Conservation (phyloP, 2,113 vertebrate genomes). For the Spea multiplicata region DNA sequence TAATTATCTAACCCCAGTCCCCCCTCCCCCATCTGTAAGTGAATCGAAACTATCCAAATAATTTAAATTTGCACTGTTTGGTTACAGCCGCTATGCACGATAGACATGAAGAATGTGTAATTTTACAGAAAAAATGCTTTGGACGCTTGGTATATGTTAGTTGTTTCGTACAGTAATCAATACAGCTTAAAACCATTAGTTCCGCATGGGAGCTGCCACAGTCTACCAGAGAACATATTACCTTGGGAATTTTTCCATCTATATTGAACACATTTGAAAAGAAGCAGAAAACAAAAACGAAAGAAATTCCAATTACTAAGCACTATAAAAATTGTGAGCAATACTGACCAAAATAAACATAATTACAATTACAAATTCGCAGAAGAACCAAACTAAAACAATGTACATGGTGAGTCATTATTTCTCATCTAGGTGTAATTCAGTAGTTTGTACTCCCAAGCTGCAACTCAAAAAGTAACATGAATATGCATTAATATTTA, state of each 20-base stretch:
- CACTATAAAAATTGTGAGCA: background rate
- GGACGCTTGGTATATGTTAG: background rate
- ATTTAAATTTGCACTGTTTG: background rate
- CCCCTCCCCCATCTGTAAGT: background rate
- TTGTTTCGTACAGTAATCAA: conserved; percentile 19
- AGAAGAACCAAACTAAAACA: background rate
- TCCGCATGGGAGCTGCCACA: conserved; percentile 7
- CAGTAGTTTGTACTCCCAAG: too few species aligned
- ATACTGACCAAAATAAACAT: background rate
- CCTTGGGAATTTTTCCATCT: background rate
- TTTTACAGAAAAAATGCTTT: conserved; percentile 6
- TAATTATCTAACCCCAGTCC: conserved; percentile 2
- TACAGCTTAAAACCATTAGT: conserved; percentile 39
- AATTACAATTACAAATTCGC: background rate
- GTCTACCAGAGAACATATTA: conserved; percentile 1
- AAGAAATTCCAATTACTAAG: background rate
- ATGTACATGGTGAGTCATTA: background rate
- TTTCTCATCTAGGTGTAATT: background rate
- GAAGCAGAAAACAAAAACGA: background rate
- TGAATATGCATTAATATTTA: too few species aligned
- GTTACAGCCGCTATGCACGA: conserved; percentile 10
- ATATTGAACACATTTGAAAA: conserved; percentile 35
- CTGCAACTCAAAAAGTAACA: too few species aligned
- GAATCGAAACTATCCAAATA: background rate
- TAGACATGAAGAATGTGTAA: background rate